phyloP scores from a whole-genome alignment of 64 coral and sea anemone genomes.

The Catalaphyllia jardinei region DNA sequence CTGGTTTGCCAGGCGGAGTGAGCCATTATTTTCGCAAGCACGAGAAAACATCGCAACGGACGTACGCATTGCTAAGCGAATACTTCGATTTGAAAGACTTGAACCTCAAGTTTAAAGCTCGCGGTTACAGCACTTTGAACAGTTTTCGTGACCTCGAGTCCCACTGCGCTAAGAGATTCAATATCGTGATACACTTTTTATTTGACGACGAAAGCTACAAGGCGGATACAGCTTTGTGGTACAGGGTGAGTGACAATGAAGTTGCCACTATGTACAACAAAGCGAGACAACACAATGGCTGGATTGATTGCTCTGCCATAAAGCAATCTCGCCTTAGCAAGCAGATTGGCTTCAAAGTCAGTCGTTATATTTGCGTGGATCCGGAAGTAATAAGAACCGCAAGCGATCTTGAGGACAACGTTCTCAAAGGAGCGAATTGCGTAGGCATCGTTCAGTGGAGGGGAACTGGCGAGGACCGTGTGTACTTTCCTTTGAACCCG shows the following conservation, averaged over 20 bases:
- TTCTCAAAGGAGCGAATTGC: constrained; percentile 75
- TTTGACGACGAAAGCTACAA: constrained; percentile 61
- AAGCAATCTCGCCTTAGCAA: constrained; percentile 80
- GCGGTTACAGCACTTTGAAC: constrained; percentile 77
- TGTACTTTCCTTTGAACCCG: constrained; percentile 68
- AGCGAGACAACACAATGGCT: constrained; percentile 63
- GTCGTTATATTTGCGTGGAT: constrained; percentile 94
- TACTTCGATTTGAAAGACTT: constrained; percentile 78
- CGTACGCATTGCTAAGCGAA: constrained; percentile 63
- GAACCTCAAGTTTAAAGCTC: constrained; percentile 68
- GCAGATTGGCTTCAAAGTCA: constrained; percentile 93
- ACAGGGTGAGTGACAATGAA: constrained; percentile 65
- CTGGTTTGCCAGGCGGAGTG: constrained; percentile 76
- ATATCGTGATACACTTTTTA: constrained; percentile 96
- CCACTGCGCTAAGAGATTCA: constrained; percentile 76
- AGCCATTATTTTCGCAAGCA: constrained; percentile 75
- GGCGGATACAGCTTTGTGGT: constrained; percentile 74
- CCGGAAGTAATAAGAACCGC: constrained; percentile 83
- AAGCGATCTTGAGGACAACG: constrained; percentile 74
- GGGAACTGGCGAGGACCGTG: constrained; percentile 66
- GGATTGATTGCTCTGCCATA: constrained; percentile 85
- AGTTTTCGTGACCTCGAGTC: constrained; percentile 76
- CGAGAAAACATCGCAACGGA: constrained; percentile 3
- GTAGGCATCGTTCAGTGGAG: constrained; percentile 96
- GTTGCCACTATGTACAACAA: constrained; percentile 64